Conservation (phyloP, 2,888 invertebrate species). For the Aquatica leii region DNA sequence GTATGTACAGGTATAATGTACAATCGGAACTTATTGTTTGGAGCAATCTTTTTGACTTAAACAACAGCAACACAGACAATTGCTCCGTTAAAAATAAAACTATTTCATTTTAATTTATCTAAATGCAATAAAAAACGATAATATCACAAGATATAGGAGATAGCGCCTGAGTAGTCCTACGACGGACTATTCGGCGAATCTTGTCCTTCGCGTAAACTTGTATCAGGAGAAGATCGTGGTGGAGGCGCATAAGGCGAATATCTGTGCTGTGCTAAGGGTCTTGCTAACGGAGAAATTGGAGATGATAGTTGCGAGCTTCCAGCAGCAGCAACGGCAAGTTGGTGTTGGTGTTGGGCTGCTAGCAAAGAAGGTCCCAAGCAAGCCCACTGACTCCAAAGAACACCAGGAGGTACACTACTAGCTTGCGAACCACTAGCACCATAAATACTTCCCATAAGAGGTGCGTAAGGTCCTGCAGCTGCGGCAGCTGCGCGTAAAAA, state of each 20-base stretch:
- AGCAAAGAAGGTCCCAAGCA: conserved; percentile 71
- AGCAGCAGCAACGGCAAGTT: conserved; percentile 61
- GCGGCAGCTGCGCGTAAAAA: conserved; percentile 76
- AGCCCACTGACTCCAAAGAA: conserved; percentile 78
- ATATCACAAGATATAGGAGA: conserved; percentile 39
- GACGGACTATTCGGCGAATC: conserved; percentile 59
- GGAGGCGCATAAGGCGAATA: conserved; percentile 69
- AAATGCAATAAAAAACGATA: conserved; percentile 35
- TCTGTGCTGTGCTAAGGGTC: conserved; percentile 64
- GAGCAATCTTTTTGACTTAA: conserved; percentile 6
- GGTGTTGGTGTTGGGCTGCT: conserved; percentile 70
- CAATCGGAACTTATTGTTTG: conserved; percentile 44
- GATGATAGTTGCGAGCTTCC: conserved; percentile 64
- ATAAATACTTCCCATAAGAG: conserved; percentile 64
- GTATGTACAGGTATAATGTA: conserved; percentile 53
- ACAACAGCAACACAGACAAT: not conserved
- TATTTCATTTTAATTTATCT: conserved; percentile 10
- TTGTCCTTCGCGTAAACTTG: conserved; percentile 64
- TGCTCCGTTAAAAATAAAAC: conserved; percentile 28
- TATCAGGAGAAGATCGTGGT: conserved; percentile 67
- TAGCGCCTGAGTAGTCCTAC: conserved; percentile 40
- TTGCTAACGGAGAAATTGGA: conserved; percentile 64
- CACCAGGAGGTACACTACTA: conserved; percentile 60
- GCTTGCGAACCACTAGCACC: conserved; percentile 61
- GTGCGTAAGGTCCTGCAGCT: conserved; percentile 67